Evolutionary conservation across 2,113 vertebrate species (phyloP).

Genomic region (Halichoeres trimaculatus): DNA sequence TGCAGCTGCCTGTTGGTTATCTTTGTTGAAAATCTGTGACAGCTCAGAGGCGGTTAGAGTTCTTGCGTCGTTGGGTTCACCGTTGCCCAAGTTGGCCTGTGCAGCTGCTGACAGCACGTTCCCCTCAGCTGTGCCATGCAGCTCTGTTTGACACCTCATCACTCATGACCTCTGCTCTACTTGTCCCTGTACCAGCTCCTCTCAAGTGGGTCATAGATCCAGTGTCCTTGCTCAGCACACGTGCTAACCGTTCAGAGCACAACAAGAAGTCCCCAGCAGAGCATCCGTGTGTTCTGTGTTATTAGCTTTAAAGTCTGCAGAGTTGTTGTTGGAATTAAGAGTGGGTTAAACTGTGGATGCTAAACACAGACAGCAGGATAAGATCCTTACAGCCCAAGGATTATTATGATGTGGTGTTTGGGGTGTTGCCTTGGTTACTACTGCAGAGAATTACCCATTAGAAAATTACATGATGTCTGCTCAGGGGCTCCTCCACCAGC

Average conservation of each 20-base stretch:
- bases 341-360: not conserved
- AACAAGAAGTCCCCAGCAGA: not conserved
- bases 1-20: not conserved
- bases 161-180: constrained; percentile 48
- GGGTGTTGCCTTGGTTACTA: not conserved
- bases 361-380: constrained; percentile 25
- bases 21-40: not conserved
- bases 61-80: constrained; percentile 16
- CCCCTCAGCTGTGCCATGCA: constrained; percentile 26
- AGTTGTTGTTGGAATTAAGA: not conserved
- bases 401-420: not conserved
- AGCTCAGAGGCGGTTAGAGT: constrained; percentile 31
- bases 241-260: not conserved
- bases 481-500: not conserved
- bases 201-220: constrained; percentile 50
- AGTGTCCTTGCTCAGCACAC: constrained; percentile 35
- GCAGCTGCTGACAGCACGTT: constrained; percentile 50
- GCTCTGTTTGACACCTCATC: constrained; percentile 48
- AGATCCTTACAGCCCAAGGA: constrained; percentile 9
- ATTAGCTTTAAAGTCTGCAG: not conserved
- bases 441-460: not conserved
- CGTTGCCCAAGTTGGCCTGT: not conserved
- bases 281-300: not conserved
- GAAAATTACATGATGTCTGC: not conserved
- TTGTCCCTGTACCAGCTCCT: constrained; percentile 29